These are phyloP conservation scores for Malurus leucopterus DNA, from an alignment of 2,797 vertebrate species.

Conservation along the genomic window DNA sequence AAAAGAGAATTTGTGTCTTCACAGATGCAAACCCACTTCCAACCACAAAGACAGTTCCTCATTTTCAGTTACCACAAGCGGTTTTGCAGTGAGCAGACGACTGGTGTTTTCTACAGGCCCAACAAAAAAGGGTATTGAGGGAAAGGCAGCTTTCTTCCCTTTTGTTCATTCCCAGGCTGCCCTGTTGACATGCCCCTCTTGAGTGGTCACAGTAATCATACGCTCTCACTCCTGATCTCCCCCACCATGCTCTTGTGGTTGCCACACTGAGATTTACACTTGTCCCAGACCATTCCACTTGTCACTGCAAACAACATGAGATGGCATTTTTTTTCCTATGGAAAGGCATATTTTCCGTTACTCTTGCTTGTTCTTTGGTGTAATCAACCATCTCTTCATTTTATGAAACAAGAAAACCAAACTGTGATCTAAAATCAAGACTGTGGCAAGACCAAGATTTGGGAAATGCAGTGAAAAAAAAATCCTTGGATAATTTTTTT, in stretches of 20 bases:
- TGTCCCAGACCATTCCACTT: background rate
- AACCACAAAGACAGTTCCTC: background rate
- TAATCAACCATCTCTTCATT: background rate
- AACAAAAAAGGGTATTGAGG: background rate
- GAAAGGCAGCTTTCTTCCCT: background rate
- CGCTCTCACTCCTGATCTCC: background rate
- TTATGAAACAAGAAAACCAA: background rate
- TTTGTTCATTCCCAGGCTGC: background rate
- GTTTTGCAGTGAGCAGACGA: background rate
- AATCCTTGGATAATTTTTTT: background rate
- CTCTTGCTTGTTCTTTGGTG: background rate
- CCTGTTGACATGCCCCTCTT: background rate
- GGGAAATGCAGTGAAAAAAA: background rate
- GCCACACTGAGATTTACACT: accelerated
- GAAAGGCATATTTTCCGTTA: background rate
- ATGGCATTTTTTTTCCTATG: background rate
- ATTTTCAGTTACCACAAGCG: background rate
- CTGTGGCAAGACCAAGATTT: background rate
- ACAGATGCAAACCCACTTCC: background rate
- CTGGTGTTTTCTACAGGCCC: background rate
- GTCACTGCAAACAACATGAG: background rate
- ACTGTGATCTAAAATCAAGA: background rate
- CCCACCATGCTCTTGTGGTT: background rate
- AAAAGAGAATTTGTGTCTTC: background rate
- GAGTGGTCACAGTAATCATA: background rate